These are phyloP conservation scores for Rostratula benghalensis DNA, from an alignment of 2,113 vertebrate genomes.

Conservation along the genomic window DNA sequence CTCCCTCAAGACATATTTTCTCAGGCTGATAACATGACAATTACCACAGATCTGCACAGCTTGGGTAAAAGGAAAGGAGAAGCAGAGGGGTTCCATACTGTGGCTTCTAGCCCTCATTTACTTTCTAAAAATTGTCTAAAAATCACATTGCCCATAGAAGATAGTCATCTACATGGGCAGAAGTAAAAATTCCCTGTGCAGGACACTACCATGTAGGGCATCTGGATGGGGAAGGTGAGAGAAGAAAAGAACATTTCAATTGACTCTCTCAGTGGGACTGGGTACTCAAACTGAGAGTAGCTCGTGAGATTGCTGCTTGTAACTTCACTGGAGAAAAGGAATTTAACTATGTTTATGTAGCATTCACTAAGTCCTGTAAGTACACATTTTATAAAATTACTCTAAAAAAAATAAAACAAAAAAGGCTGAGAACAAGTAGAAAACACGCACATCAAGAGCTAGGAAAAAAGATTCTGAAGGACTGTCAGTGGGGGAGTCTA, in stretches of 20 bases:
- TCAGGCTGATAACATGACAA: constrained; percentile 51
- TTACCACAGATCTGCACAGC: constrained; percentile 56
- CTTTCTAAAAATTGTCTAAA: constrained; percentile 10
- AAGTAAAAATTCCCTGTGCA: background rate
- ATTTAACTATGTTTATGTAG: background rate
- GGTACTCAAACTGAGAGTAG: background rate
- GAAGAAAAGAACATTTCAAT: background rate
- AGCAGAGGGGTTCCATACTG: constrained; percentile 9
- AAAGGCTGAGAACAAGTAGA: background rate
- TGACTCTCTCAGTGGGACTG: background rate
- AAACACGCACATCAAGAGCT: background rate
- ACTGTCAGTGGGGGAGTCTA: constrained; percentile 38
- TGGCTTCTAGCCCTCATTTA: background rate
- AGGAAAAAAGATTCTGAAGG: background rate
- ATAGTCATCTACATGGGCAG: background rate
- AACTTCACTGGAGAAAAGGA: background rate
- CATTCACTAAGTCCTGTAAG: background rate
- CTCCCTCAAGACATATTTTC: constrained; percentile 68
- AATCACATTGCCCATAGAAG: background rate
- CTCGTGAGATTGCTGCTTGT: background rate
- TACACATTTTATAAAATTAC: background rate
- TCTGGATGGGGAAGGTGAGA: background rate
- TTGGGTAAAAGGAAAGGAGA: constrained; percentile 49
- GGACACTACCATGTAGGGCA: background rate
- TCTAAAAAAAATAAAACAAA: background rate